Evolutionary conservation across 2,113 vertebrate species (phyloP), one percentile per base, ranked within the genome.

Genomic region (Leucoraja erinaceus): DNA sequence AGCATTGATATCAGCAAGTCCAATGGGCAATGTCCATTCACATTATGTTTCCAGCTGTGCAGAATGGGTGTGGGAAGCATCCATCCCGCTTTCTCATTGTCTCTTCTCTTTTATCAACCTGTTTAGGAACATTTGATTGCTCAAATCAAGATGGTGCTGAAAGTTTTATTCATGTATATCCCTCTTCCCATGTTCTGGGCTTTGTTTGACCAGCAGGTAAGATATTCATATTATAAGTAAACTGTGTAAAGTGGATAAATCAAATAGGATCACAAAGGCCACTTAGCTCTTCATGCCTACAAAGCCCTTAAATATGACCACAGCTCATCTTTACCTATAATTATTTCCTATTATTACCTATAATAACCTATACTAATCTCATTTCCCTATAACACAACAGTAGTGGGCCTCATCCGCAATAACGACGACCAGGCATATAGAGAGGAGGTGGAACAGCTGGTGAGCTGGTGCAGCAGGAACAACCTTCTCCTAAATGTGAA

Each of bases 111-210:
- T 75, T 94, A 74, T 91, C 83, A 72, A 68, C 18, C 54, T 20
- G 74, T 88, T 1, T 94, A 99, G 98, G 98, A 98, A 96, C 97
- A 94, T 72, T 97, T 99, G 83, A 98, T 99, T 94, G 94, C 95
- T 92, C 98, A 99, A 93, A 96, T 96, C 68, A 99, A 99, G 96
- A 98, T 99, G 98, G 98, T 98, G 16, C 75, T 98, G 93, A 98
- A 94, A 94, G 99, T 99, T 66, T 94, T 99, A 86, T 98, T 99
- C 94, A 96, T 99, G 86, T 99, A 98, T 78, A 97, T 98, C 25
- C 98, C 99, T 0, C 97, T 99, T 0, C 98, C 98, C 0, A 98
- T 99, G 99, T 99, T 99, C 96, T 99, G 99, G 99, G 98, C 98
- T 0, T 94, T 99, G 28, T 99, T 98, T 95, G 98, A 99, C 95